These are phyloP conservation scores for Drosophila greeni DNA, from an alignment of 2,888 invertebrate species.

Conservation along the genomic window DNA sequence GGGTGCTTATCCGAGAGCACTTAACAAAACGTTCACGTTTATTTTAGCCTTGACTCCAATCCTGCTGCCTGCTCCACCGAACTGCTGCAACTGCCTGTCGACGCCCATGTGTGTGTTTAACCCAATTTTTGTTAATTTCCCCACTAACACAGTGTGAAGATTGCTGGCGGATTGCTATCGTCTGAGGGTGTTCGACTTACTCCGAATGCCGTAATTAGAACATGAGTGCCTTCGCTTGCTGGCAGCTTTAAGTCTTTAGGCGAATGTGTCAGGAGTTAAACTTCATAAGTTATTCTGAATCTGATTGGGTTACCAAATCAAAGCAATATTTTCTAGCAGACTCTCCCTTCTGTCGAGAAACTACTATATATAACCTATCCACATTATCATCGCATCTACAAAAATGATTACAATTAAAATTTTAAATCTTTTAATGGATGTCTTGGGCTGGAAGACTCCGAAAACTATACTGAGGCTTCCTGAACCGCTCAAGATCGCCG, in stretches of 20 bases:
- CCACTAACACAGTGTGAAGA: constrained; percentile 26
- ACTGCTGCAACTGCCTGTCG: constrained; percentile 3
- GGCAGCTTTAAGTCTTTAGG: background rate
- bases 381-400: background rate
- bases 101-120: constrained; percentile 46
- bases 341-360: background rate
- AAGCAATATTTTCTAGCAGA: background rate
- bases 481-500: background rate
- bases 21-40: constrained; percentile 48
- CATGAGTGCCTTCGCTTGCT: background rate
- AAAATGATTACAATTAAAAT: background rate
- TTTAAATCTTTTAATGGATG: background rate
- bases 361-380: background rate
- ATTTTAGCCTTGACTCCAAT: constrained; percentile 51
- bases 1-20: constrained; percentile 43
- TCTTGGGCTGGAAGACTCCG: too few relatives aligned
- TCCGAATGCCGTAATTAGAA: constrained; percentile 28
- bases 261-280: background rate
- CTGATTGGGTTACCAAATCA: background rate
- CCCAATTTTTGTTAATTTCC: constrained; percentile 57
- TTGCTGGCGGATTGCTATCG: constrained; percentile 25
- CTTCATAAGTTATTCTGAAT: background rate
- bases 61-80: constrained; percentile 16
- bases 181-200: constrained; percentile 12
- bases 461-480: background rate